A percentile compares a stretch with the other conserved stretches of the same genome.
These are phyloP conservation scores for Bergia sp. DNA, from an alignment of 92 coral and sea anemone genomes.

Conservation along the genomic window DNA sequence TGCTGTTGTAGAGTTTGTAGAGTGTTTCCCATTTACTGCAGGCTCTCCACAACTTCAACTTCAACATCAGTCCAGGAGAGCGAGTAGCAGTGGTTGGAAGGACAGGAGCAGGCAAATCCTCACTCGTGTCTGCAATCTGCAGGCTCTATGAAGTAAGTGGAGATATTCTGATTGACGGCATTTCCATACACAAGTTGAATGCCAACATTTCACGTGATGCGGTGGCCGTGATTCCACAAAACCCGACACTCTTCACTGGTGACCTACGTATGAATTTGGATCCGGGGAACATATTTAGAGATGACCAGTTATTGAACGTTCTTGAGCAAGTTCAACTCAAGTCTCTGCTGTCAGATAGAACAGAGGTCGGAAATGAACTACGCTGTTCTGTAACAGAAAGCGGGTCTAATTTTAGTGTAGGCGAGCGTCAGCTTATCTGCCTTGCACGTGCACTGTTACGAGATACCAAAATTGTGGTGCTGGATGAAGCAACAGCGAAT, in stretches of 20 bases:
- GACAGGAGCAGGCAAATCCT: background rate
- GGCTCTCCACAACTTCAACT: too few species aligned
- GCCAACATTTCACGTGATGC: background rate
- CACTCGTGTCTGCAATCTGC: background rate
- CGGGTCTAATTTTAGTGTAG: conserved; percentile 1
- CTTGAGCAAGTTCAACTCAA: background rate
- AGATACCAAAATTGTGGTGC: conserved; percentile 16
- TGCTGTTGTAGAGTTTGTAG: too few species aligned
- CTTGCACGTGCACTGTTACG: background rate
- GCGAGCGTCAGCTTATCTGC: conserved; percentile 1
- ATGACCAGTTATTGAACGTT: background rate
- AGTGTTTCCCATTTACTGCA: too few species aligned
- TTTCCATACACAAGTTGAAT: background rate
- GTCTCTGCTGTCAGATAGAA: background rate
- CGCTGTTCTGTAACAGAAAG: conserved; percentile 1
- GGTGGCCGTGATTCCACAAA: background rate
- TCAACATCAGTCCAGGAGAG: too few species aligned
- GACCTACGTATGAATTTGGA: background rate
- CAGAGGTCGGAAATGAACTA: conserved; percentile 9
- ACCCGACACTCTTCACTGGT: background rate
- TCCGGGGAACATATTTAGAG: background rate
- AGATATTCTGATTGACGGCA: background rate
- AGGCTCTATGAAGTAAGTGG: background rate
- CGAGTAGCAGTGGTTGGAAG: too few species aligned
- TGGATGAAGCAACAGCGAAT: conserved; percentile 5